Evolutionary conservation across 2,888 invertebrate species (phyloP), one percentile per base, ranked within the genome.

Genomic region (Athrips mouffetella): DNA sequence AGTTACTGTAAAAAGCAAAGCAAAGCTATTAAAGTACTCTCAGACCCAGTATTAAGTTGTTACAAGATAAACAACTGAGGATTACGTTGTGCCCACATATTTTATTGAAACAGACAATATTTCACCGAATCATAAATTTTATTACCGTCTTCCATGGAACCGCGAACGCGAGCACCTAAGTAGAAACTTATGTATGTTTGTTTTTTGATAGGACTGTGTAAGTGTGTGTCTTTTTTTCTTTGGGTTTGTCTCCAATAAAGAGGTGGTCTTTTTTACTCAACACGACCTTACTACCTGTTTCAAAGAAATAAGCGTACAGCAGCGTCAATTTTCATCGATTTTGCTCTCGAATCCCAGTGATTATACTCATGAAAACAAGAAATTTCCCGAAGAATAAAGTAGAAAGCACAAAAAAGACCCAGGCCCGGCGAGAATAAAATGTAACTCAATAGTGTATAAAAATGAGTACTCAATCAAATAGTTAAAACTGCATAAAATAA

Each of bases 151-250:
- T 86, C 82, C 76, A 71, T 62, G 77, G 76, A 85, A 80, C 76
- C 63, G 70, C 71, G 73, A 71, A 75, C 79, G 64, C 70, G 30
- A 41, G 72, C 70, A 65, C 70, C 79, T 86, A 81, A 87, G 85
- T 87, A 83, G 79, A 85, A 79, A 73, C 75, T 75, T 79, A 63
- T 83, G 82, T 83, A 70, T 81, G 77, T 84, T 84, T 88, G 75
- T 83, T 86, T 85, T 87, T 75, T 82, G 87, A 88, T 88, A 88
- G 85, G 80, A 70, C 82, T 79, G 77, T 76, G 84, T 83, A 83
- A 80, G 79, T 68, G 78, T 76, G 78, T 73, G 76, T 74, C 73
- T 79, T 80, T 69, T 58, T 25, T 60, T 66, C 73, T 77, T 81
- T 81, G 76, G 78, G 79, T 74, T 72, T 78, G 75, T 67, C 68